phyloP scores from a whole-genome alignment of 2,113 vertebrate genomes.

The Strigops habroptila region DNA sequence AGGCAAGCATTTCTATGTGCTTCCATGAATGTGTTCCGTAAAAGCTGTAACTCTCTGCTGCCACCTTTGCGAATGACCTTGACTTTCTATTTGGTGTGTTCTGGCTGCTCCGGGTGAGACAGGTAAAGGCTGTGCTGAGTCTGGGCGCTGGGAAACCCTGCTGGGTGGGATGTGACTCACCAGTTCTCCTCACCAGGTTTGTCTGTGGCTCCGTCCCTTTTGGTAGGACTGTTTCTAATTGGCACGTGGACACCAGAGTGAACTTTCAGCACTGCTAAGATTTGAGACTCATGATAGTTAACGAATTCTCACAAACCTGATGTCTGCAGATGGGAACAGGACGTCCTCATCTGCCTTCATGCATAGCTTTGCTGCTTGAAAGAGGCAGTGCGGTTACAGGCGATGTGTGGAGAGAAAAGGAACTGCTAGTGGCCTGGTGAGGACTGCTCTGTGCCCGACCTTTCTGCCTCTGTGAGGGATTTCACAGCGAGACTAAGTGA shows the following conservation, averaged over 20 bases:
- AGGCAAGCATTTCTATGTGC: background rate
- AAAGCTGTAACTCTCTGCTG: background rate
- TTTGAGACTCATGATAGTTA: background rate
- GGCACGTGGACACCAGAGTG: rapidly evolving
- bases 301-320: background rate
- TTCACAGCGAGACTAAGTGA: background rate
- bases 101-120: rapidly evolving
- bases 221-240: rapidly evolving
- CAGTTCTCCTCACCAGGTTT: background rate
- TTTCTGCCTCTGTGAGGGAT: background rate
- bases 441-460: rapidly evolving
- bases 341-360: background rate
- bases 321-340: background rate
- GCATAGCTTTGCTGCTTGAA: background rate
- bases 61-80: background rate
- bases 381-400: background rate
- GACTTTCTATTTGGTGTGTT: background rate
- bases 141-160: background rate
- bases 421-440: rapidly evolving
- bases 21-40: background rate
- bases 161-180: background rate
- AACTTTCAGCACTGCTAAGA: background rate
- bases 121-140: background rate
- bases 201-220: rapidly evolving
- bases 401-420: background rate